These are phyloP conservation scores for Erynnis tages DNA, from an alignment of 2,888 invertebrate species.

Conservation along the genomic window DNA sequence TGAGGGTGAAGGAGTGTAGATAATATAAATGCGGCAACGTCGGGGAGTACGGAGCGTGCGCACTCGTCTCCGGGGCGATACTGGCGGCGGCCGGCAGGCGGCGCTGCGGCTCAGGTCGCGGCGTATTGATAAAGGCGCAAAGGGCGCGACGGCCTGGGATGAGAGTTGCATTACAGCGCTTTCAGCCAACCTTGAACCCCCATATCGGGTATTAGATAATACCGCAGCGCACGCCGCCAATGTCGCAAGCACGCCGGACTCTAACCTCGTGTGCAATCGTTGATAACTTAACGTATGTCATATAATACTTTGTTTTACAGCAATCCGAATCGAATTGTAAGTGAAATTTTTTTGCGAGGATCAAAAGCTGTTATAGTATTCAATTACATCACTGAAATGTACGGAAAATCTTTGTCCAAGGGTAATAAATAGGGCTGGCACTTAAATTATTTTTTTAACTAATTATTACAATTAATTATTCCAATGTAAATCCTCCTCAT, in stretches of 20 bases:
- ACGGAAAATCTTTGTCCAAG: no score
- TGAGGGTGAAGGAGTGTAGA: constrained; percentile 49
- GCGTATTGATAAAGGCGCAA: constrained; percentile 75
- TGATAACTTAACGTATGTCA: no score
- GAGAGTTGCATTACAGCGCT: constrained; percentile 44
- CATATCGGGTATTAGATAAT: constrained; percentile 68
- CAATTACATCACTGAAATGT: no score
- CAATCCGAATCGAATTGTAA: no score
- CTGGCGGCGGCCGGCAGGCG: constrained; percentile 63
- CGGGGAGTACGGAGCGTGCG: constrained; percentile 69
- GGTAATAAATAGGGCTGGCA: no score
- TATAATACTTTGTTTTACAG: no score
- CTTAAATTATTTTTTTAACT: no score
- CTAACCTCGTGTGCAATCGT: no score
- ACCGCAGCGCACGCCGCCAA: constrained; percentile 21
- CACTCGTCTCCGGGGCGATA: constrained; percentile 58
- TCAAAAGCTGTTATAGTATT: no score
- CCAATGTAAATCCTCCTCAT: no score
- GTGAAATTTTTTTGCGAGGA: no score
- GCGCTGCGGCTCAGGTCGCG: constrained; percentile 57
- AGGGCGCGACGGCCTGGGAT: constrained; percentile 50
- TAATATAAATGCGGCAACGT: constrained; percentile 64
- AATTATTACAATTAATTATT: no score
- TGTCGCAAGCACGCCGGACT: neutral
- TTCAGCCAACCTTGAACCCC: constrained; percentile 74